Conservation (phyloP, 2,113 vertebrate species). For the Antennarius striatus region DNA sequence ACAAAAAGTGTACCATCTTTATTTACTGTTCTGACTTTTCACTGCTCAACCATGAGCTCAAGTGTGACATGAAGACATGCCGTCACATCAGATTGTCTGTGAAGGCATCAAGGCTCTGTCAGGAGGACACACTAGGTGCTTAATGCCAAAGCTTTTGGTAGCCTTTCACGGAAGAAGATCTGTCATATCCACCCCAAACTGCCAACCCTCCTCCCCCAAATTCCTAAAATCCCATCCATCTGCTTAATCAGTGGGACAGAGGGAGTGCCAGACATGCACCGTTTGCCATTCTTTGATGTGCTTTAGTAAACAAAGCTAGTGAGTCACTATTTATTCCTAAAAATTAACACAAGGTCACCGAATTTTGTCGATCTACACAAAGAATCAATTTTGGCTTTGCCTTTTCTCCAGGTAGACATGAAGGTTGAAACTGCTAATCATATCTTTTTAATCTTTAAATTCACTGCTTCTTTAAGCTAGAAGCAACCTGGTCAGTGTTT, state of each 20-base stretch:
- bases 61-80: conserved; percentile 58
- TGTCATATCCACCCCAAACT: conserved; percentile 66
- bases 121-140: conserved; percentile 64
- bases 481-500: conserved; percentile 16
- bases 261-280: conserved; percentile 63
- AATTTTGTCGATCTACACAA: conserved; percentile 2
- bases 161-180: conserved; percentile 60
- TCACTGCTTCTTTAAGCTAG: conserved; percentile 7
- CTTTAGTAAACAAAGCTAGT: conserved; percentile 39
- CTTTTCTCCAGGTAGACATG: background rate
- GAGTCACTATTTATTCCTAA: conserved; percentile 29
- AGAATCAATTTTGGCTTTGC: background rate
- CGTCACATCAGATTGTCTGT: conserved; percentile 68
- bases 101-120: conserved; percentile 71
- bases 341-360: conserved; percentile 32
- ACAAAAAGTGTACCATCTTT: conserved; percentile 31
- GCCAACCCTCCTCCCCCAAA: conserved; percentile 49
- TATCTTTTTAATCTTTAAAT: background rate
- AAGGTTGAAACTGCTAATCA: conserved; percentile 7
- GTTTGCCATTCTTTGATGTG: conserved; percentile 46
- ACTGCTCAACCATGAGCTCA: conserved; percentile 38
- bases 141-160: conserved; percentile 56
- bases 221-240: conserved; percentile 68
- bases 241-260: conserved; percentile 63
- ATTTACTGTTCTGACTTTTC: conserved; percentile 53